Conservation (phyloP, 2,888 invertebrate species). For the Trachelus iudaicus region DNA sequence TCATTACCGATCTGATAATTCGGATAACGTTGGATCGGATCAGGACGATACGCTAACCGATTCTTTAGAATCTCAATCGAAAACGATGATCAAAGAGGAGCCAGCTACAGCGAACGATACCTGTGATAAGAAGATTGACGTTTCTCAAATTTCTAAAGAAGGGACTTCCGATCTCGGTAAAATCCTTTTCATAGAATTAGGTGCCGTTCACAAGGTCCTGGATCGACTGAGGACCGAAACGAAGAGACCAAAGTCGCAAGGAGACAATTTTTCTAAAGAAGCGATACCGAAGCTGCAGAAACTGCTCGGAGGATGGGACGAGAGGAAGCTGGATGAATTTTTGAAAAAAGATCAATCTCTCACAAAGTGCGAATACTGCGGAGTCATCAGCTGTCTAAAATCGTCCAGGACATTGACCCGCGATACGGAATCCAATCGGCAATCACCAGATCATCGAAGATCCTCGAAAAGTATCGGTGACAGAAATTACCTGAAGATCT, state of each 20-base stretch:
- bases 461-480: neutral
- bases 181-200: slow-evolving; percentile 26
- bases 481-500: neutral
- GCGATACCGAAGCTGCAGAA: slow-evolving; percentile 26
- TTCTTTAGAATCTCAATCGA: neutral
- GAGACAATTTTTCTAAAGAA: slow-evolving; percentile 26
- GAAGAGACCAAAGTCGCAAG: slow-evolving; percentile 17
- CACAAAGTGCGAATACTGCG: slow-evolving; percentile 41
- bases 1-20: neutral
- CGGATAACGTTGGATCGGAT: neutral
- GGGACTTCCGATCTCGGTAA: neutral
- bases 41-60: neutral
- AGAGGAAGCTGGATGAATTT: slow-evolving; percentile 27
- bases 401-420: neutral
- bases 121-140: neutral
- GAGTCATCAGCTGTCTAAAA: slow-evolving; percentile 34
- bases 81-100: neutral
- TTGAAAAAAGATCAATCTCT: slow-evolving; percentile 32
- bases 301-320: slow-evolving; percentile 26
- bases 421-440: neutral
- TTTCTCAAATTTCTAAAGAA: neutral
- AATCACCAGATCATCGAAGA: neutral
- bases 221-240: slow-evolving; percentile 13
- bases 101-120: neutral
- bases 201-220: slow-evolving; percentile 32